Base-by-base conservation (phyloP, 2,797 vertebrate species). In the Nannoperca australis region DNA sequence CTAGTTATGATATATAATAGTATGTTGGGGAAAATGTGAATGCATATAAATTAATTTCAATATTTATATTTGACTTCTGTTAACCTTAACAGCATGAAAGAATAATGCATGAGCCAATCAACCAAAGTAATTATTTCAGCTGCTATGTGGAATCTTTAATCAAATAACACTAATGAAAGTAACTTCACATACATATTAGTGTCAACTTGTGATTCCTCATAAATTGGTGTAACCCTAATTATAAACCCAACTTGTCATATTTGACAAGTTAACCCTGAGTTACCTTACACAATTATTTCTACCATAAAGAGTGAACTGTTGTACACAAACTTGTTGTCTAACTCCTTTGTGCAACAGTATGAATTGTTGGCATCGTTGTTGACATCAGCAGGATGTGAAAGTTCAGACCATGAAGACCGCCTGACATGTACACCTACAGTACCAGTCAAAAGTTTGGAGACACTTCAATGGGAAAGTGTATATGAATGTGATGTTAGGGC, bases 341-440 rank as follows among this genome's bases (percentile, higher is more conserved):
- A 17, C n/a, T 38, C 8, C 6, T 47, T 40, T 30, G 2, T 70
- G 68, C 20, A 15, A 51, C 22, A 59, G 51, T 34, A 56, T 10
- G 5, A 67, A 60, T 13, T 50, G 2, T 45, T 34, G 17, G 38
- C 22, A 54, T 9, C 24, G 34, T 36, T 61, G 49, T 45, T n/a
- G n/a, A n/a, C n/a, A 34, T 61, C n/a, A 62, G n/a, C 45, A 60
- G 24, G 34, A 17, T 13, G 45, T 71, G 17, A 67, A 73, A 82
- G 36, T 65, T 76, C 58, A 58, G 38, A 36, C 22, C 18, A 22
- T 27, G 44, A 59, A 58, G 42, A 47, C n/a, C 4, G 8, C 14
- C 20, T 34, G n/a, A 53, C n/a, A 22, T 61, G 27, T 58, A 30
- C 32, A 69, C 38, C 3, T 42, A n/a, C n/a, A n/a, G n/a, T n/a